phyloP scores from a whole-genome alignment of 2,113 vertebrate species.

The Etia nguti region DNA sequence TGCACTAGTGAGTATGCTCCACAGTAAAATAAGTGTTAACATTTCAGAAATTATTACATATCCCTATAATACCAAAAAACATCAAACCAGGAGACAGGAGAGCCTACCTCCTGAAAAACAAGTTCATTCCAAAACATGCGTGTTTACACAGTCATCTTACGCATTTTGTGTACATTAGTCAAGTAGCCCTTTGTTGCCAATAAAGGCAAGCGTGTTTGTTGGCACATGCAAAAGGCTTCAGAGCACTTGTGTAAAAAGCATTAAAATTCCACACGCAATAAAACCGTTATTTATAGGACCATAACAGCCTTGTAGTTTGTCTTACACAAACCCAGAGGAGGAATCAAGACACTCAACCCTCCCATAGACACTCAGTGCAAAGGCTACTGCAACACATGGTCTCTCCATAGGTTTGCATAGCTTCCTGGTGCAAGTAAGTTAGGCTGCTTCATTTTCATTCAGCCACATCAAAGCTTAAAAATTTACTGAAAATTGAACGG shows the following conservation, averaged over 20 bases:
- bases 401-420: conserved; percentile 11
- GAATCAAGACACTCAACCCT: conserved; percentile 51
- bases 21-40: not conserved
- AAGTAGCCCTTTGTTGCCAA: not conserved
- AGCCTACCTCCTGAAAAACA: not conserved
- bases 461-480: conserved; percentile 60
- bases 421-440: conserved; percentile 43
- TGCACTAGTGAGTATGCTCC: not conserved
- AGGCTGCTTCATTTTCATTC: conserved; percentile 19
- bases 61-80: not conserved
- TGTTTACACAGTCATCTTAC: not conserved
- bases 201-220: conserved; percentile 20
- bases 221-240: conserved; percentile 64
- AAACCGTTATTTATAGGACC: conserved; percentile 76
- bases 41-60: not conserved
- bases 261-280: conserved; percentile 68
- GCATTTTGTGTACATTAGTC: not conserved
- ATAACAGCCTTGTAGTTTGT: conserved; percentile 74
- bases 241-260: conserved; percentile 63
- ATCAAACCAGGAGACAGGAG: not conserved
- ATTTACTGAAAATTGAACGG: conserved; percentile 54
- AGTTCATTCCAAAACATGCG: not conserved
- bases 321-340: conserved; percentile 67
- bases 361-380: conserved; percentile 42
- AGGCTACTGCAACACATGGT: conserved; percentile 22